These are phyloP conservation scores for Ectropis grisescens DNA, from an alignment of 1,140 invertebrate genomes.

Conservation along the genomic window DNA sequence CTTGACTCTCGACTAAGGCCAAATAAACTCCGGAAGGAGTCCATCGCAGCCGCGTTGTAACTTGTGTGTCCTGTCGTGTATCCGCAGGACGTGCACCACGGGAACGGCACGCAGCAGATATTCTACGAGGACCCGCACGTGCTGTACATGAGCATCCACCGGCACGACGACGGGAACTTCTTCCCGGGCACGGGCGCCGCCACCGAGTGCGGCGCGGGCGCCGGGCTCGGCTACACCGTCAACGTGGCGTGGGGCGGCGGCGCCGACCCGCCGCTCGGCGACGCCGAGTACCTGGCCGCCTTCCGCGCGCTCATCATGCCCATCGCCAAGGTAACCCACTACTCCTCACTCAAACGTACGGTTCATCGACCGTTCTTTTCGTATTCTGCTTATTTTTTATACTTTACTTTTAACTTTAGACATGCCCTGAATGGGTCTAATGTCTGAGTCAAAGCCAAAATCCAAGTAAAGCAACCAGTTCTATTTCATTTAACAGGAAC, in stretches of 20 bases:
- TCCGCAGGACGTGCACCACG: constrained; percentile 99
- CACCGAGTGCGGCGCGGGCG: constrained; percentile 90
- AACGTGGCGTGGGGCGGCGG: constrained; percentile 97
- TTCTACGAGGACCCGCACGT: constrained; percentile 97
- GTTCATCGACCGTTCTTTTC: no score
- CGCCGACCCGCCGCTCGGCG: constrained; percentile 91
- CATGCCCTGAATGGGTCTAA: no score
- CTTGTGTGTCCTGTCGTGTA: no score
- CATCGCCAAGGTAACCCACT: constrained; percentile 77
- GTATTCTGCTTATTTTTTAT: no score
- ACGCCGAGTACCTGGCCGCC: constrained; percentile 98
- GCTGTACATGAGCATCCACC: constrained; percentile 97
- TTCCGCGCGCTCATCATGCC: constrained; percentile 95
- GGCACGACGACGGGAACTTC: constrained; percentile 99
- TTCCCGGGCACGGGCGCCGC: constrained; percentile 97
- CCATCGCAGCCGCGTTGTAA: no score
- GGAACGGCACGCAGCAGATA: constrained; percentile 98
- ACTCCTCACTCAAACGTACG: no score
- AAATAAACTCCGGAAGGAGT: no score
- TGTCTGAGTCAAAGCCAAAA: no score
- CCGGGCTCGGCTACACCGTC: constrained; percentile 96
- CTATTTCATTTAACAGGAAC: no score
- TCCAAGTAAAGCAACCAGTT: no score
- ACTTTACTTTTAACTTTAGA: no score
- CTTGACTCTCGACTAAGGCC: no score